Conservation (phyloP, 1,140 invertebrate genomes). For the Pristionchus pacificus region DNA sequence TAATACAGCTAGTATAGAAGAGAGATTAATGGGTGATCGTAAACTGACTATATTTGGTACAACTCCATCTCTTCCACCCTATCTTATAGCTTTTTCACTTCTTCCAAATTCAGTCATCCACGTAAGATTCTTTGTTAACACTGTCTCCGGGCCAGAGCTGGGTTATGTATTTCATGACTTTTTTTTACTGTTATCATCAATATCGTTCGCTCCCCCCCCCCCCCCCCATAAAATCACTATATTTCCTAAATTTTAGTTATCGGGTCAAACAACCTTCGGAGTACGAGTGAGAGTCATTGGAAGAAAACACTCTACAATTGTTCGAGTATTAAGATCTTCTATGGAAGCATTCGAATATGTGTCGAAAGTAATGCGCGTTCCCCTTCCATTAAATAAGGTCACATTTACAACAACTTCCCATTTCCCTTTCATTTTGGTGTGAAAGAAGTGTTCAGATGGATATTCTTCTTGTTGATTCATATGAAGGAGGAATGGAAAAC, state of each 20-base stretch:
- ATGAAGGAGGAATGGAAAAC: constrained; percentile 33
- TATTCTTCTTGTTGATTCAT: constrained; percentile 18
- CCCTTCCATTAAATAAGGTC: constrained; percentile 28
- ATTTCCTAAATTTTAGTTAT: constrained; percentile 18
- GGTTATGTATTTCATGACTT: background rate
- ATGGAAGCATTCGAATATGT: constrained; percentile 18
- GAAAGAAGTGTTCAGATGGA: constrained; percentile 21
- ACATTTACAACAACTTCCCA: background rate
- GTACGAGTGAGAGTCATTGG: constrained; percentile 25
- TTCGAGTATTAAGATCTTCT: constrained; percentile 21
- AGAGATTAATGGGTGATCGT: background rate
- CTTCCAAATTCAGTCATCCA: constrained; percentile 26
- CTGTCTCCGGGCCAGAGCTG: too few species aligned
- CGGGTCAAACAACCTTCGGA: constrained; percentile 30
- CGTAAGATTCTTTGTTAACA: constrained; percentile 6
- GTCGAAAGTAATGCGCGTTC: constrained; percentile 16
- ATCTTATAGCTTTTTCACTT: constrained; percentile 26
- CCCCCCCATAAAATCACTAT: background rate
- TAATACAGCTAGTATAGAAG: background rate
- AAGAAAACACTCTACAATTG: constrained; percentile 1
- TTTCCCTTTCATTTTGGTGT: background rate
- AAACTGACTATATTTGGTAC: constrained; percentile 4
- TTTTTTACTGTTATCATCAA: background rate
- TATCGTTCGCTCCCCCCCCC: background rate
- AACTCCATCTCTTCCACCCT: constrained; percentile 25